Base-by-base conservation (phyloP, 2,888 invertebrate species). In the Aspidiotus rigidus region DNA sequence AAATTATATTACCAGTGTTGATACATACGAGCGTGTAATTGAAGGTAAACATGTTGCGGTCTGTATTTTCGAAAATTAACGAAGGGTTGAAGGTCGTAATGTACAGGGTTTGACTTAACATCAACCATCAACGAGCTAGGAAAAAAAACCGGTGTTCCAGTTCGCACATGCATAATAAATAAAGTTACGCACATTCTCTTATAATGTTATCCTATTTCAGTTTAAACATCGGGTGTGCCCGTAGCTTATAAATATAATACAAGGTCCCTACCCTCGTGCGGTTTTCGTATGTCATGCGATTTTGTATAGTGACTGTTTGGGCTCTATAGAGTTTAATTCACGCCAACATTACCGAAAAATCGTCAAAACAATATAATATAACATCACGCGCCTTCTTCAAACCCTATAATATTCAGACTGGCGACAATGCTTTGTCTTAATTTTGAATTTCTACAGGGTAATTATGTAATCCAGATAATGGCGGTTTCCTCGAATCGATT, bases 121-220 rank as follows among this genome's bases (percentile, higher is more conserved):
- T n/a, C 53, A 15, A 11, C 53, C 53, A 53, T 53, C 15, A 53
- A 53, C 28, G 28, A 28, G 28, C 28, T 28, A 28, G 28, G n/a
- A 56, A 11, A 16, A 49, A 44, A 67, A 69, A 69, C 69, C 56
- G 69, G 69, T 69, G 69, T 69, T 69, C 8, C 40, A 15, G 54
- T 69, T 69, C 69, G 63, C 69, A 69, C 63, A 62, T 69, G 59
- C 62, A 69, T 69, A 62, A 69, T 69, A 69, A 42, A 69, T 69
- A 28, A 49, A 44, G 15, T 13, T 7, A 39, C 57, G 15, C 11
- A 28, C 11, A 11, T 57, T 57, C 15, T 15, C 15, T 16, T 57
- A 57, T 17, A 57, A 11, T 28, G 28, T 28, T 28, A 28, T 28
- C 28, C 28, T 28, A 28, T 28, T 28, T 28, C 28, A 28, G 1